These are phyloP conservation scores for Dryas iulia DNA, from an alignment of 1,140 invertebrate species.

Conservation along the genomic window DNA sequence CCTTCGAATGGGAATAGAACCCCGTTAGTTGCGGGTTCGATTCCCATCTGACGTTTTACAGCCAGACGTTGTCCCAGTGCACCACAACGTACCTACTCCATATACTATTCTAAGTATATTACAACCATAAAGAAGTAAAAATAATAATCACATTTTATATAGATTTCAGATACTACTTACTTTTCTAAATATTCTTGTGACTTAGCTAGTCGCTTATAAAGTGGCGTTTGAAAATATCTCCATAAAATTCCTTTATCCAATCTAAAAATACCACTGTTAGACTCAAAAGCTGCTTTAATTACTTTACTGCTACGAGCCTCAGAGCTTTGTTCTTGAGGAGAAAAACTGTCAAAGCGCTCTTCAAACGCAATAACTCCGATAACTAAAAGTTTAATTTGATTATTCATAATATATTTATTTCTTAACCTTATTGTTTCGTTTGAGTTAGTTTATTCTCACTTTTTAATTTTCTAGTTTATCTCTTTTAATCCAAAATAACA, in stretches of 20 bases:
- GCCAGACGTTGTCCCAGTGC: no score
- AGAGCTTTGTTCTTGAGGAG: conserved; percentile 78
- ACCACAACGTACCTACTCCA: no score
- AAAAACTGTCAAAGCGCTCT: conserved; percentile 84
- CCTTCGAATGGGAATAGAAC: no score
- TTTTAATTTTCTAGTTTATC: no score
- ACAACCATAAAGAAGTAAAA: no score
- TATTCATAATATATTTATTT: neutral
- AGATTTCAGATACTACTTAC: no score
- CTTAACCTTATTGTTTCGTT: neutral
- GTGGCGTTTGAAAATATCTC: conserved; percentile 86
- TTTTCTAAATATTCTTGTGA: conserved; percentile 88
- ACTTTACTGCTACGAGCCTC: conserved; percentile 85
- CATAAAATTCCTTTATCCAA: conserved; percentile 90
- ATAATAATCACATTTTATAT: no score
- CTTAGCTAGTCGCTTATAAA: conserved; percentile 85
- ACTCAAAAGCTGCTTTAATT: conserved; percentile 86
- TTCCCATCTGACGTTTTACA: no score
- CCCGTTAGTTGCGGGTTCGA: no score
- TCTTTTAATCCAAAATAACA: no score
- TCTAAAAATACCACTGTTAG: conserved; percentile 86
- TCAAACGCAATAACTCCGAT: conserved; percentile 86
- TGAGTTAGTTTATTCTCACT: no score
- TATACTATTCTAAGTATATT: no score
- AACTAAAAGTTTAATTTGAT: conserved; percentile 79